Evolutionary conservation across 2,797 vertebrate species (phyloP).

Genomic region (Tenualosa ilisha): DNA sequence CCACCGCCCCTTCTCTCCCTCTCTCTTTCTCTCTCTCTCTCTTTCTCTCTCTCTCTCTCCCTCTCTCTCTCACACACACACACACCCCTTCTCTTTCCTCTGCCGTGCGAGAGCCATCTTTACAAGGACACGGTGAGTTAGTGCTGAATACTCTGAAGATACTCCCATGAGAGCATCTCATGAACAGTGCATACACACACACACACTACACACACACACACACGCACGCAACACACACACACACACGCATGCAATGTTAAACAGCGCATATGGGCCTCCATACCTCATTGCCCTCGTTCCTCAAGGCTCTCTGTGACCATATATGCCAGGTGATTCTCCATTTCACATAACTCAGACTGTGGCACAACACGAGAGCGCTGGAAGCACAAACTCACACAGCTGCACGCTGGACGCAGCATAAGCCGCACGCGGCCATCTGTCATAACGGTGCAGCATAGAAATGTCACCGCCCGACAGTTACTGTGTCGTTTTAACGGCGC

Average conservation of each 20-base stretch:
- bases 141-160: slow-evolving; percentile 19
- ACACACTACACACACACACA: neutral
- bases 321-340: neutral
- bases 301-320: neutral
- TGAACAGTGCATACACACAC: neutral
- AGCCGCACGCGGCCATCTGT: neutral
- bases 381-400: neutral
- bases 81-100: neutral
- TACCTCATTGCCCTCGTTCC: neutral
- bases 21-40: neutral
- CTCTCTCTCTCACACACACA: neutral
- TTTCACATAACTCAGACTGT: neutral
- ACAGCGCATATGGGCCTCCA: slow-evolving; percentile 1
- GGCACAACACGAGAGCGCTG: neutral
- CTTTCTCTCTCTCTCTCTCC: neutral
- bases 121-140: slow-evolving; percentile 24
- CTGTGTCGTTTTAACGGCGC: neutral
- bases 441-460: neutral
- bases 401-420: neutral
- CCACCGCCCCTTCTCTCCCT: neutral
- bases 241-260: neutral
- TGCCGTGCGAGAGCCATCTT: slow-evolving; percentile 17
- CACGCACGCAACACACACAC: neutral
- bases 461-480: neutral
- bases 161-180: slow-evolving; percentile 13